Evolutionary conservation across 1,140 invertebrate genomes (phyloP), one percentile per base, ranked within the genome.

Genomic region (Leucophenga varia): DNA sequence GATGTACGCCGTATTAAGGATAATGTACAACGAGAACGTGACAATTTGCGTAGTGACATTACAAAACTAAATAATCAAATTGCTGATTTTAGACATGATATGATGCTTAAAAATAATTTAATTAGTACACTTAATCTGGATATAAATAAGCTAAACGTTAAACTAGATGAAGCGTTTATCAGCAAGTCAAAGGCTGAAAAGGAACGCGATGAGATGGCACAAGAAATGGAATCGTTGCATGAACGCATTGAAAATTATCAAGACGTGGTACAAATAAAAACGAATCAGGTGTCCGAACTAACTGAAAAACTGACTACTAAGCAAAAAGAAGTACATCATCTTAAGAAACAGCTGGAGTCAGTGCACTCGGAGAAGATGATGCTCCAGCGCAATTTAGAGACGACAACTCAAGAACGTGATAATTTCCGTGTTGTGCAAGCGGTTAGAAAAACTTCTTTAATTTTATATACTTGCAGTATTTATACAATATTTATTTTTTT

Each of bases 391-490:
- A 78, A 78, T 44, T 61, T 88, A 0, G 78, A 81, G 42, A 80
- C 83, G 49, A 74, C 80, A 0, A 80, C 82, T 36, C 83, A 82
- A n/a, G 85, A 89, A 60, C 77, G 83, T 3, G 77, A 79, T 7
- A 85, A 87, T 52, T 77, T 87, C 51, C 83, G 63, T 13, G 74
- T 74, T 25, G 84, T 86, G 57, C 60, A 86, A 42, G 84, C 83
- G 61, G 80, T 86, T 39, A 76, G 82, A 47, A 30, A n/a, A n/a
- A n/a, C n/a, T n/a, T n/a, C n/a, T n/a, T n/a, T n/a, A n/a, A 35
- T 35, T 35, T 36, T 30, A 12, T 30, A 30, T 30, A 12, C 12
- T 8, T 30, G 12, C 25, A 30, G 12, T 8, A 8, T 1, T 43
- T 31, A 6, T 20, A 1, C 3, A 25, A 10, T 18, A n/a, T 32